Evolutionary conservation across 2,113 vertebrate genomes (phyloP).

Genomic region (Dolichallabes microphthalmus): DNA sequence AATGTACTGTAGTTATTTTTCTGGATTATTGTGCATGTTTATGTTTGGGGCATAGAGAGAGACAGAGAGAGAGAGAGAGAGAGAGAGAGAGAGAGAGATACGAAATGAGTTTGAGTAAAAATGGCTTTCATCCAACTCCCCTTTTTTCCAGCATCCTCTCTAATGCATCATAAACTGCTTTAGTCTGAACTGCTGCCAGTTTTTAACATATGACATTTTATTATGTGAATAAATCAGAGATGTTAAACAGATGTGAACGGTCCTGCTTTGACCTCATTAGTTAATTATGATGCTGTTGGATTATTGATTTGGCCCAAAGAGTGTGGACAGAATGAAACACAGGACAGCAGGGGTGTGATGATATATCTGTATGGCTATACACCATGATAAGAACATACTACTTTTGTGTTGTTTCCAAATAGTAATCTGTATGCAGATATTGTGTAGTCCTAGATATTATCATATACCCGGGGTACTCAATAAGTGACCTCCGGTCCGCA

Average conservation of each 20-base stretch:
- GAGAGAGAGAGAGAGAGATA: too few species aligned
- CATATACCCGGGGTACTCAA: too few species aligned
- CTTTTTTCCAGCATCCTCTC: constrained; percentile 30
- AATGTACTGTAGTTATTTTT: background rate
- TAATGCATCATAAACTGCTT: constrained; percentile 45
- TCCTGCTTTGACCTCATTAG: constrained; percentile 41
- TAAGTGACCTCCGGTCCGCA: too few species aligned
- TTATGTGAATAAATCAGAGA: constrained; percentile 47
- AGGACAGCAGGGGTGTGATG: background rate
- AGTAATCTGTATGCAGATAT: background rate
- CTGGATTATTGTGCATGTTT: background rate
- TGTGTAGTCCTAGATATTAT: background rate
- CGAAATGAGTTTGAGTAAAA: background rate
- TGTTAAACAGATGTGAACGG: constrained; percentile 51
- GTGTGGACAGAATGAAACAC: constrained; percentile 17
- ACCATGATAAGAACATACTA: background rate
- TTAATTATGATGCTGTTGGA: constrained; percentile 46
- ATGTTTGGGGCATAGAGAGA: background rate
- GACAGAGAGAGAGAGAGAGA: background rate
- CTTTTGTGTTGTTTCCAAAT: background rate
- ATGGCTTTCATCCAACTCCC: constrained; percentile 25
- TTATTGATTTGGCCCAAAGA: constrained; percentile 47
- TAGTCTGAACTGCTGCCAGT: constrained; percentile 37
- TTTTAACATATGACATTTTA: constrained; percentile 44
- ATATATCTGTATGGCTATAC: background rate